Evolutionary conservation across 2,888 invertebrate genomes (phyloP).

Genomic region (Lasius fuliginosus): DNA sequence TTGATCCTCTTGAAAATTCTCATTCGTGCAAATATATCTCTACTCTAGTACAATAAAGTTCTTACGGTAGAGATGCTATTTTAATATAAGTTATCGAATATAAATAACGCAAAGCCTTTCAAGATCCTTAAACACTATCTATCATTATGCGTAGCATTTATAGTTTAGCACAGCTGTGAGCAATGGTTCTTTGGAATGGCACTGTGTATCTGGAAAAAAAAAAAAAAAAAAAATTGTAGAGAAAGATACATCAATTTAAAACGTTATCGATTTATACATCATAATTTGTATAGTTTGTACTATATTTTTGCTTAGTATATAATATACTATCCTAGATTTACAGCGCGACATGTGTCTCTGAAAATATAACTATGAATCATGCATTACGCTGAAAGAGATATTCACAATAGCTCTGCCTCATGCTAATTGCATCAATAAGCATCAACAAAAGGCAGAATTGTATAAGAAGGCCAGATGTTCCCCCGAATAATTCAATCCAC

Average conservation of each 20-base stretch:
- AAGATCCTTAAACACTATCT: slow-evolving; percentile 70
- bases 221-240: not conserved
- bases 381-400: slow-evolving; percentile 27
- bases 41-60: slow-evolving; percentile 41
- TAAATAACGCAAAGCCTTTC: slow-evolving; percentile 61
- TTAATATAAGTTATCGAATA: slow-evolving; percentile 57
- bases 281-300: not conserved
- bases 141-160: slow-evolving; percentile 68
- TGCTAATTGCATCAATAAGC: slow-evolving; percentile 36
- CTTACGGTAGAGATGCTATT: slow-evolving; percentile 32
- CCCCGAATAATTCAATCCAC: not conserved
- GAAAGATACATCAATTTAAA: not conserved
- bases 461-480: not conserved
- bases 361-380: slow-evolving; percentile 43
- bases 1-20: slow-evolving; percentile 59
- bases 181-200: slow-evolving; percentile 82
- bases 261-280: not conserved
- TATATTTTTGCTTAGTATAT: not conserved
- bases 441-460: slow-evolving; percentile 19
- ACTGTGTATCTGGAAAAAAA: slow-evolving; percentile 79
- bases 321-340: not conserved
- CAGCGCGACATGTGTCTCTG: not conserved
- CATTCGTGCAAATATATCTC: slow-evolving; percentile 55
- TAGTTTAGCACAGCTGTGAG: slow-evolving; percentile 80
- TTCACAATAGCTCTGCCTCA: slow-evolving; percentile 33